A percentile compares a stretch with the other conserved stretches of the same genome.
Conservation (phyloP, 1,140 invertebrate genomes). For the Drosophila funebris region DNA sequence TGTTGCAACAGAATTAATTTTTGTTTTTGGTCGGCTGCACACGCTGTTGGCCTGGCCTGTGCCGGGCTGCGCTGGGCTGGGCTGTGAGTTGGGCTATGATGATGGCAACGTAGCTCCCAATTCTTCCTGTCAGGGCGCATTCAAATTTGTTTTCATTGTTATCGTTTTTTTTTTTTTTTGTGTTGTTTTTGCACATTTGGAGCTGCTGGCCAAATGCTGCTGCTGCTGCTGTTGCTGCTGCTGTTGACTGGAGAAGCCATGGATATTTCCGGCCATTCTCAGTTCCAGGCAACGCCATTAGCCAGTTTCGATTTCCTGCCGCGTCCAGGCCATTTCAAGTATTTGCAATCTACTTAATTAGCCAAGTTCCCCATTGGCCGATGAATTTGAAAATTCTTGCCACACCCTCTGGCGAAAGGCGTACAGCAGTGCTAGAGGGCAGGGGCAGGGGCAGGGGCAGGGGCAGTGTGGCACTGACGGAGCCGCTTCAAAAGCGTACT, state of each 20-base stretch:
- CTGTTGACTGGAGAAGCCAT: conserved; percentile 55
- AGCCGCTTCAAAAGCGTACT: conserved; percentile 44
- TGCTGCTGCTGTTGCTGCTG: conserved; percentile 32
- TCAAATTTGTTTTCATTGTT: conserved; percentile 62
- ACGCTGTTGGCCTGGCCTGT: conserved; percentile 39
- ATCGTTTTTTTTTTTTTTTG: background rate
- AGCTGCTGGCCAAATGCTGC: conserved; percentile 60
- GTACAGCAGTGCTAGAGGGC: background rate
- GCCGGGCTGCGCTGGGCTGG: too few relatives aligned
- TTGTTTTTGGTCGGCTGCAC: conserved; percentile 68
- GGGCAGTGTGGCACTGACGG: conserved; percentile 15
- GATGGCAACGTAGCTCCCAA: conserved; percentile 32
- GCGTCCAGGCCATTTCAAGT: conserved; percentile 55
- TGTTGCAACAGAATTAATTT: conserved; percentile 76
- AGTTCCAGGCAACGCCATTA: conserved; percentile 34
- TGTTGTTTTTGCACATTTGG: conserved; percentile 56
- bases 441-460: background rate
- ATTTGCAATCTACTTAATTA: conserved; percentile 72
- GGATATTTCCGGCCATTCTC: conserved; percentile 72
- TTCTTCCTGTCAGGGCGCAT: conserved; percentile 72
- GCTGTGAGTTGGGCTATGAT: background rate
- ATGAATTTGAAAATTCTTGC: conserved; percentile 48
- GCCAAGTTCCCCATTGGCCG: conserved; percentile 24
- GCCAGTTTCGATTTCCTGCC: conserved; percentile 66
- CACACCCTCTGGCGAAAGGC: conserved; percentile 19